Percentiles rank a stretch among this genome's conserved stretches.
phyloP scores from a whole-genome alignment of 2,888 invertebrate species.

The Trilocha varians region DNA sequence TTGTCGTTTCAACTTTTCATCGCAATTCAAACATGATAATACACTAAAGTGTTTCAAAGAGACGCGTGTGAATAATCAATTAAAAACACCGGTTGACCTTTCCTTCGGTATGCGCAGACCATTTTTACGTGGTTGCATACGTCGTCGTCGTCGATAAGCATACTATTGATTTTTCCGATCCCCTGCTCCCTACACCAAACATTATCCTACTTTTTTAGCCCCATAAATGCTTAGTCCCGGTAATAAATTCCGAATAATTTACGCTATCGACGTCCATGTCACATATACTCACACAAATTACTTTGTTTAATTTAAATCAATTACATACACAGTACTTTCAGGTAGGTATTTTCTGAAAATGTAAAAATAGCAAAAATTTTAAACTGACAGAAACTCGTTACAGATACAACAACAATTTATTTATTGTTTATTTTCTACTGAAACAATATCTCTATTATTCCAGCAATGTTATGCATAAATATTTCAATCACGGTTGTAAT shows the following conservation, averaged over 20 bases:
- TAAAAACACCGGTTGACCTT: constrained; percentile 1
- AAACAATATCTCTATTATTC: no score
- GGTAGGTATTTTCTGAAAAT: no score
- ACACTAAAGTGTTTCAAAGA: not conserved
- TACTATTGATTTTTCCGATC: constrained; percentile 39
- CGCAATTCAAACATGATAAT: constrained; percentile 3
- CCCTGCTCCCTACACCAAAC: constrained; percentile 20
- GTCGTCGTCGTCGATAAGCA: constrained; percentile 37
- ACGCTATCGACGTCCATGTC: not conserved
- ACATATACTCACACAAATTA: no score
- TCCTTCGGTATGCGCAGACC: constrained; percentile 19
- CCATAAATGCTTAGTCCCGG: constrained; percentile 7
- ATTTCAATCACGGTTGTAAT: no score
- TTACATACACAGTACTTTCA: no score
- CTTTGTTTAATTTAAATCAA: no score
- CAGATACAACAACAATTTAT: no score
- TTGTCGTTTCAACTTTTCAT: no score
- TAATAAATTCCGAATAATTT: not conserved
- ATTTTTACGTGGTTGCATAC: constrained; percentile 39
- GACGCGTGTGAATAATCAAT: not conserved
- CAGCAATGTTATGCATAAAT: no score
- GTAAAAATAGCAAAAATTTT: no score
- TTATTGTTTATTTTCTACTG: no score
- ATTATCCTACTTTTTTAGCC: constrained; percentile 21
- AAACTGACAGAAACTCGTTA: no score